A percentile compares a stretch with the other conserved stretches of the same genome.
Evolutionary conservation across 2,888 invertebrate genomes (phyloP).

Genomic region (Herminia tarsipennalis): DNA sequence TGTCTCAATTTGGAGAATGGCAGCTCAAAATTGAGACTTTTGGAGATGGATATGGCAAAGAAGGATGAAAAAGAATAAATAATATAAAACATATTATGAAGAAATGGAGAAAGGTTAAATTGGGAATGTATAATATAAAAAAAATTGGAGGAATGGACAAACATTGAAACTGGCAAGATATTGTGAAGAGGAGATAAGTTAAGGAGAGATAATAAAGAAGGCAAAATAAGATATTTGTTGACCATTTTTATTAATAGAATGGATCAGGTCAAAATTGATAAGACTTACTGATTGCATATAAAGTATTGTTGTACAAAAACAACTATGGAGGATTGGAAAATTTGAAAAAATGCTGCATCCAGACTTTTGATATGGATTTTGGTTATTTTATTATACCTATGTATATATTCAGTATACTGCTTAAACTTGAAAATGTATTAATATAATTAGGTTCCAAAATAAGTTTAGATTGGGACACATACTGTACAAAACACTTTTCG

Average conservation of each 20-base stretch:
- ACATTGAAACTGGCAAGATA: not conserved
- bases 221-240: no score
- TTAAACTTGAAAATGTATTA: slow-evolving; percentile 17
- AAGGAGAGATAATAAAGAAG: not conserved
- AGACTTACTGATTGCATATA: not conserved
- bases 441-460: slow-evolving; percentile 21
- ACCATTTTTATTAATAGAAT: no score
- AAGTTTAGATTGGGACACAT: slow-evolving; percentile 14
- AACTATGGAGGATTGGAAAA: no score
- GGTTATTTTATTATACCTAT: slow-evolving; percentile 28
- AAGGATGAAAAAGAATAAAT: no score
- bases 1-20: slow-evolving; percentile 3
- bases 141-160: not conserved
- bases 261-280: no score
- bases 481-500: slow-evolving; percentile 13
- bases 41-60: not conserved
- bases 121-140: not conserved
- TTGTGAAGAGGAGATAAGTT: not conserved
- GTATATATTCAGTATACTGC: slow-evolving; percentile 26
- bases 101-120: not conserved
- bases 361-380: slow-evolving; percentile 6
- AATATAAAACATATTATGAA: not conserved
- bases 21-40: slow-evolving; percentile 1
- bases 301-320: not conserved
- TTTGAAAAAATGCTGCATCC: slow-evolving; percentile 4